Percentiles rank a stretch among this genome's conserved stretches.
Evolutionary conservation across 2,797 vertebrate genomes (phyloP).

Genomic region (Halcyon badia): DNA sequence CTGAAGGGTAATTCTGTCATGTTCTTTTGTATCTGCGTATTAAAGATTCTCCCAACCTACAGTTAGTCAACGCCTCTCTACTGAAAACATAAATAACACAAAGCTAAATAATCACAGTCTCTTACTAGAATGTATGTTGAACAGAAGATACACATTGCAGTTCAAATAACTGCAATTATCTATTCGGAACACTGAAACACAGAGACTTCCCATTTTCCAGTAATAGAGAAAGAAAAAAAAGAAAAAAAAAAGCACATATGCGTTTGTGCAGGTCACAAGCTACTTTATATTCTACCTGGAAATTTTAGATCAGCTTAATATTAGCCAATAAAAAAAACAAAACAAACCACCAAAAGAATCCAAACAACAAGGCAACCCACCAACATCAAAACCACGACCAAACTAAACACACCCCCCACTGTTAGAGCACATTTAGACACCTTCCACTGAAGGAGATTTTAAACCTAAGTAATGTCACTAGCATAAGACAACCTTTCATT

Average conservation of each 20-base stretch:
- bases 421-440: neutral
- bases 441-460: neutral
- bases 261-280: neutral
- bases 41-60: neutral
- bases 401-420: neutral
- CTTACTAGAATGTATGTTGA: neutral
- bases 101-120: neutral
- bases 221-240: neutral
- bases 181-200: neutral
- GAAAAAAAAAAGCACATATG: fast-evolving
- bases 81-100: neutral
- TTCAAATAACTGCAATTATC: neutral
- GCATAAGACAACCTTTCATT: neutral
- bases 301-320: neutral
- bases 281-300: neutral
- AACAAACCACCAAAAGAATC: neutral
- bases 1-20: neutral
- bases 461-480: neutral
- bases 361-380: too few relatives aligned
- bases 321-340: neutral
- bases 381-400: neutral
- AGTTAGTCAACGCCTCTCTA: neutral
- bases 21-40: neutral
- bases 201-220: neutral
- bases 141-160: neutral